Conservation (phyloP, 2,113 vertebrate species). For the Campylomormyrus tamandua region DNA sequence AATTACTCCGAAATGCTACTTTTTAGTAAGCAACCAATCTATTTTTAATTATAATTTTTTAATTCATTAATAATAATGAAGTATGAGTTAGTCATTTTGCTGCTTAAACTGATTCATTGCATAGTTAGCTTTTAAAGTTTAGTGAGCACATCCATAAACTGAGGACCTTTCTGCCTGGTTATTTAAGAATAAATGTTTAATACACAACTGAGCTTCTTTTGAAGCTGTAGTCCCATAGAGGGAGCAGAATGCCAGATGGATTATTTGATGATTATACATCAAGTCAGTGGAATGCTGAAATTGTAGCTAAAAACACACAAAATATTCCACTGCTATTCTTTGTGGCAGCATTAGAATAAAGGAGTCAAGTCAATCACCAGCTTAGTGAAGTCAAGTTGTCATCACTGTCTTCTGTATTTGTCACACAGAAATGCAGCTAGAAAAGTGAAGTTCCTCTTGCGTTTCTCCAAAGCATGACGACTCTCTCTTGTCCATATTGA, state of each 20-base stretch:
- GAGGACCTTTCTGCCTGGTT: not conserved
- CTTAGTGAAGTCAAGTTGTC: not conserved
- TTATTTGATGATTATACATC: not conserved
- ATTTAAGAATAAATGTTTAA: not conserved
- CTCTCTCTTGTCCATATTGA: not conserved
- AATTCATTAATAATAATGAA: not conserved
- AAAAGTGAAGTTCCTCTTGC: not conserved
- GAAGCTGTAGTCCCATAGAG: not conserved
- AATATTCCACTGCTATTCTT: not conserved
- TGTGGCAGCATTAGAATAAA: not conserved
- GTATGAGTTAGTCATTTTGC: not conserved
- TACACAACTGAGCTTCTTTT: not conserved
- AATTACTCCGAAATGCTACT: not conserved
- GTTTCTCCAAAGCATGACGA: not conserved
- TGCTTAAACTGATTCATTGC: not conserved
- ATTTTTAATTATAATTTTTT: not conserved
- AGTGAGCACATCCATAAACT: not conserved
- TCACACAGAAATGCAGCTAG: not conserved
- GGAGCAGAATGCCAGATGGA: not conserved
- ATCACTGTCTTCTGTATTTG: not conserved
- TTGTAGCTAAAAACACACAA: not conserved
- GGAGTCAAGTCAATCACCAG: not conserved
- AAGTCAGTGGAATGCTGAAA: not conserved
- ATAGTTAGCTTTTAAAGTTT: not conserved
- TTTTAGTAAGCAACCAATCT: not conserved